Evolutionary conservation across 2,797 vertebrate species (phyloP).

Genomic region (Pterois miles): DNA sequence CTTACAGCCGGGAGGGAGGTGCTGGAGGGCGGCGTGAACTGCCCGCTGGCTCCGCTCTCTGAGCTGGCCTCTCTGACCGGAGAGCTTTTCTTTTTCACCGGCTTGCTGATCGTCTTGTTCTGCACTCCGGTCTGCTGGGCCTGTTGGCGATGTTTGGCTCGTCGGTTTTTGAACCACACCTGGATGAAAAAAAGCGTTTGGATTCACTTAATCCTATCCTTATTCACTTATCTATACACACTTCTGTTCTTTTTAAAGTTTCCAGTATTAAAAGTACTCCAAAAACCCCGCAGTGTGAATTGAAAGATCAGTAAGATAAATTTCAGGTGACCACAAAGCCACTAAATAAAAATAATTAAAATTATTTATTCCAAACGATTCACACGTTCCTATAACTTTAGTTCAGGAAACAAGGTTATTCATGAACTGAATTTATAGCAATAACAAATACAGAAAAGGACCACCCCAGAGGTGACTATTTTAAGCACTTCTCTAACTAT

Average conservation of each 20-base stretch:
- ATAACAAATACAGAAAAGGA: not conserved
- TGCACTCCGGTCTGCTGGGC: conserved; percentile 85
- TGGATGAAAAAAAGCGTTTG: conserved; percentile 36
- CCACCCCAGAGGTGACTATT: not conserved
- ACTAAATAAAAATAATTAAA: too few species aligned
- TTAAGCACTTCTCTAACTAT: not conserved
- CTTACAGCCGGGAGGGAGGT: conserved; percentile 88
- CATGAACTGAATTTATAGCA: too few species aligned
- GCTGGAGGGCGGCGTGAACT: conserved; percentile 92
- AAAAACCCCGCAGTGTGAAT: too few species aligned
- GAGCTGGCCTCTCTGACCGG: conserved; percentile 91
- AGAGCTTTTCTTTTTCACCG: conserved; percentile 93
- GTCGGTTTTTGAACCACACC: conserved; percentile 98
- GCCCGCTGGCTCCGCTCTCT: conserved; percentile 91
- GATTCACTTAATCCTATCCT: too few species aligned
- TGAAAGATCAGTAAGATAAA: too few species aligned
- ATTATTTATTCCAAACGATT: too few species aligned
- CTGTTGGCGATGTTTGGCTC: conserved; percentile 95
- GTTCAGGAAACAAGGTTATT: too few species aligned
- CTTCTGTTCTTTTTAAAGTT: not conserved
- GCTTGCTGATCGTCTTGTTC: conserved; percentile 87
- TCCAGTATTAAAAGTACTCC: too few species aligned
- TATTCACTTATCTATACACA: not conserved
- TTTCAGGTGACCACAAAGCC: too few species aligned
- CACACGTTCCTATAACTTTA: too few species aligned